A percentile compares a stretch with the other conserved stretches of the same genome.
Evolutionary conservation across 2,888 invertebrate species (phyloP).

Genomic region (Craniophora ligustri): DNA sequence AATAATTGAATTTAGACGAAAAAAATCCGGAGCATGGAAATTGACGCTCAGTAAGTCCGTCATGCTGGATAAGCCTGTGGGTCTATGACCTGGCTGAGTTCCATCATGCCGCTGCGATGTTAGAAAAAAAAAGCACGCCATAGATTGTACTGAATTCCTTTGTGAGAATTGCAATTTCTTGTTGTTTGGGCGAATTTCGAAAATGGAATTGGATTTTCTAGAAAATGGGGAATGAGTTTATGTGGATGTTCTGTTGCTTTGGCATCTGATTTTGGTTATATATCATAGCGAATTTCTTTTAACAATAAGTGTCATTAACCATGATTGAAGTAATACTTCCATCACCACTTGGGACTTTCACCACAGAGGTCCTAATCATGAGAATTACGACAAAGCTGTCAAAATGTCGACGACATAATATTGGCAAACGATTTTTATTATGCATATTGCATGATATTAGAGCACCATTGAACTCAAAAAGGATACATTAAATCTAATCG

Average conservation of each 20-base stretch:
- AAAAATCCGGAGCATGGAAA: slow-evolving; percentile 54
- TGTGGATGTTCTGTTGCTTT: no score
- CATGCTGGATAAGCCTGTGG: slow-evolving; percentile 46
- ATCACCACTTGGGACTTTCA: no score
- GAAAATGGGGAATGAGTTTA: not conserved
- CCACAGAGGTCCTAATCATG: no score
- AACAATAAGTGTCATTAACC: not conserved
- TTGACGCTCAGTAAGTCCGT: slow-evolving; percentile 43
- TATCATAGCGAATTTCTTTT: no score
- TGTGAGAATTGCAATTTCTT: slow-evolving; percentile 12
- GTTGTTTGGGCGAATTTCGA: not conserved
- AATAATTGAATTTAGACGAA: slow-evolving; percentile 50
- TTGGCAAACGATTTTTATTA: no score
- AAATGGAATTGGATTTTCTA: not conserved
- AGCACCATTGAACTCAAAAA: no score
- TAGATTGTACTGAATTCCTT: slow-evolving; percentile 39
- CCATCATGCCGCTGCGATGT: slow-evolving; percentile 33
- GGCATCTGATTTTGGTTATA: no score
- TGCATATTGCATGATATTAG: no score
- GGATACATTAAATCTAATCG: no score
- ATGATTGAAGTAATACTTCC: no score
- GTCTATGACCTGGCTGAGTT: slow-evolving; percentile 49
- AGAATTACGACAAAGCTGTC: no score
- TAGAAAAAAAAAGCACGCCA: slow-evolving; percentile 39
- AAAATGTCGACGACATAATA: no score